Conservation (phyloP, 2,888 invertebrate species). For the Drosophila mercatorum region DNA sequence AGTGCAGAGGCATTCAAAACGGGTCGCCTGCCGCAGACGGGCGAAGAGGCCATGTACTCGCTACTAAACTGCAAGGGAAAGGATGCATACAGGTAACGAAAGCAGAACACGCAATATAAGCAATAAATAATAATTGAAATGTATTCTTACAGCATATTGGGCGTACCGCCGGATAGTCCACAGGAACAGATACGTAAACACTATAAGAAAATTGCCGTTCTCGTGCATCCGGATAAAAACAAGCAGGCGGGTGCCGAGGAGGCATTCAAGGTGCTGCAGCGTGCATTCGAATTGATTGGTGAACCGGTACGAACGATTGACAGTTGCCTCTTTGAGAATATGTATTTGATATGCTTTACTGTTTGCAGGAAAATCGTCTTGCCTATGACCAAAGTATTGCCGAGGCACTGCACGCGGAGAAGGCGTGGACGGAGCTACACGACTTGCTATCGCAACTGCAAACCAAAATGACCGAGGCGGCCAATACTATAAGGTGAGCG, state of each 20-base stretch:
- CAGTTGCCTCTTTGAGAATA: too few species aligned
- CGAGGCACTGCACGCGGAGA: slow-evolving; percentile 92
- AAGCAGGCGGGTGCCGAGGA: slow-evolving; percentile 97
- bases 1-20: slow-evolving; percentile 82
- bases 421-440: slow-evolving; percentile 94
- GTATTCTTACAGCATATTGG: slow-evolving; percentile 89
- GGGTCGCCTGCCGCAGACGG: slow-evolving; percentile 90
- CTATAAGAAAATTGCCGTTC: slow-evolving; percentile 96
- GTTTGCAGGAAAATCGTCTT: slow-evolving; percentile 88
- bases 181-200: slow-evolving; percentile 98
- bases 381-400: slow-evolving; percentile 90
- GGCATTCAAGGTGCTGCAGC: slow-evolving; percentile 97
- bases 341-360: not conserved
- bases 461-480: slow-evolving; percentile 97
- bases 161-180: slow-evolving; percentile 93
- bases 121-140: not conserved
- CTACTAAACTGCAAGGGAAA: slow-evolving; percentile 96
- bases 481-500: slow-evolving; percentile 91
- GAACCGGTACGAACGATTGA: slow-evolving; percentile 88
- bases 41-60: slow-evolving; percentile 97
- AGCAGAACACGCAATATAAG: not conserved
- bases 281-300: slow-evolving; percentile 97
- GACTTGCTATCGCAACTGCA: slow-evolving; percentile 94
- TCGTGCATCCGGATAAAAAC: slow-evolving; percentile 98
- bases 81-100: slow-evolving; percentile 93